These are phyloP conservation scores for Lepidotrigona ventralis DNA, from an alignment of 1,140 invertebrate species.

Conservation along the genomic window DNA sequence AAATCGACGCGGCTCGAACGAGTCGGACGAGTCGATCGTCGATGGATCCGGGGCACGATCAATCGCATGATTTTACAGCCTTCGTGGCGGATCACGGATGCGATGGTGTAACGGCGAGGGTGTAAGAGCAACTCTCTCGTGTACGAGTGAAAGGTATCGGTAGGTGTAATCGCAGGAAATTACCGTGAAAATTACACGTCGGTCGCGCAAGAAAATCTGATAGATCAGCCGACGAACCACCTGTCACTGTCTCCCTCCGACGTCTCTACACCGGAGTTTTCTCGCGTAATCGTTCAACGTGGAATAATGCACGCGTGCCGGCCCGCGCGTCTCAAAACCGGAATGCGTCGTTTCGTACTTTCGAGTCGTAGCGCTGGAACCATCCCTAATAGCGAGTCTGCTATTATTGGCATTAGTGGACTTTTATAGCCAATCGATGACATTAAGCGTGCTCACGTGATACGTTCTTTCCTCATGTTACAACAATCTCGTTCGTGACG, in stretches of 20 bases:
- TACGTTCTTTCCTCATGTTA: background rate
- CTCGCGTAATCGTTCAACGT: slow-evolving; percentile 35
- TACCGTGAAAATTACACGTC: slow-evolving; percentile 60
- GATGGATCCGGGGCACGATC: slow-evolving; percentile 13
- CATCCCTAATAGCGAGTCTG: background rate
- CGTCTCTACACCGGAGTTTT: background rate
- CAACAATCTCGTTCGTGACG: background rate
- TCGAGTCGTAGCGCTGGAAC: background rate
- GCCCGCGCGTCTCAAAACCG: background rate
- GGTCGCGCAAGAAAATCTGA: slow-evolving; percentile 54
- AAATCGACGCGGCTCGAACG: background rate
- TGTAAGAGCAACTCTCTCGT: slow-evolving; percentile 1
- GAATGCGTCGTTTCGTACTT: background rate
- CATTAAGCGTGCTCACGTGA: background rate
- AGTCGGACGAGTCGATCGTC: background rate
- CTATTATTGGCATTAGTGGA: background rate
- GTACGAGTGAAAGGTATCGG: slow-evolving; percentile 59
- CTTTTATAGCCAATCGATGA: background rate
- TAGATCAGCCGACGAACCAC: slow-evolving; percentile 49
- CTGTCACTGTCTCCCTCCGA: slow-evolving; percentile 33
- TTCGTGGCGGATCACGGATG: slow-evolving; percentile 34
- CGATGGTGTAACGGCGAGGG: background rate
- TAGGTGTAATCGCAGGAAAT: slow-evolving; percentile 61
- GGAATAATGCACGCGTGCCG: slow-evolving; percentile 48
- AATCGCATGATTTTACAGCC: slow-evolving; percentile 13